Conservation (phyloP, 2,113 vertebrate species). For the Meleagris gallopavo region DNA sequence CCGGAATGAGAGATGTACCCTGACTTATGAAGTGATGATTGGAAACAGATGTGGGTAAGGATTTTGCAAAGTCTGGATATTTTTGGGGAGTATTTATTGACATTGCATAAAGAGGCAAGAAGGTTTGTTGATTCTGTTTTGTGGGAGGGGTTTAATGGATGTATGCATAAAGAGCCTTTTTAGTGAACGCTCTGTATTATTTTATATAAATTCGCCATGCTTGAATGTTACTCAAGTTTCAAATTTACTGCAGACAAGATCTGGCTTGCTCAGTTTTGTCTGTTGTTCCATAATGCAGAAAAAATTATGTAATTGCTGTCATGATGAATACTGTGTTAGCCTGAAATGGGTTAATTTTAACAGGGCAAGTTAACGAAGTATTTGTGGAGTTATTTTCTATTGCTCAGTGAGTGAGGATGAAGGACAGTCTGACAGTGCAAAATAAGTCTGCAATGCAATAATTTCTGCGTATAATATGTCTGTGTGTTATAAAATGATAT, state of each 20-base stretch:
- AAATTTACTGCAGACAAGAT: background rate
- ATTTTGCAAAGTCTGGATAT: constrained; percentile 23
- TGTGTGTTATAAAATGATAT: background rate
- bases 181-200: background rate
- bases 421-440: background rate
- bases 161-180: background rate
- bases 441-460: background rate
- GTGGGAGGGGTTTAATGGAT: background rate
- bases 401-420: background rate
- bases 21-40: constrained; percentile 12
- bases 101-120: background rate
- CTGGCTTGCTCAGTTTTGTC: background rate
- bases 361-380: background rate
- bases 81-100: constrained; percentile 31
- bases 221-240: background rate
- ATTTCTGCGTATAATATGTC: background rate
- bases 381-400: background rate
- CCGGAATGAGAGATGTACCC: background rate
- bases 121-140: background rate
- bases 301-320: background rate
- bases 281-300: background rate
- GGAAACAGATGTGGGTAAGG: background rate
- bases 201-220: background rate
- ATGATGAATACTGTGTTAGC: background rate
- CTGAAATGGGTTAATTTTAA: background rate